phyloP scores from a whole-genome alignment of 1,140 invertebrate species.

The Ptiloglossa arizonensis region DNA sequence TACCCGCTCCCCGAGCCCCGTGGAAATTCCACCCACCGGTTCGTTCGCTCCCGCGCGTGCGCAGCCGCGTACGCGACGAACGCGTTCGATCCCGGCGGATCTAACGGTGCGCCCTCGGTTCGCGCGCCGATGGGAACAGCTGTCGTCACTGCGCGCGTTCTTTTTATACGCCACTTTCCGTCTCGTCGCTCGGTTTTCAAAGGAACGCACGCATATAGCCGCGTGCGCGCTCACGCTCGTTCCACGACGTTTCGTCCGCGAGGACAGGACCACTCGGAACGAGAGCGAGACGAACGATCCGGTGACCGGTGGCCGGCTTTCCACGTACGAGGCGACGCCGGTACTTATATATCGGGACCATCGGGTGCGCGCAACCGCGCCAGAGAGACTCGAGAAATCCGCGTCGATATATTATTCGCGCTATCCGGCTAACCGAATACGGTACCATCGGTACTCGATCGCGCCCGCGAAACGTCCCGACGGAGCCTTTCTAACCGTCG shows the following conservation, averaged over 20 bases:
- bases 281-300: not conserved
- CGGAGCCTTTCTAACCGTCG: conserved; percentile 48
- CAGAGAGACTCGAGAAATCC: conserved; percentile 14
- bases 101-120: not conserved
- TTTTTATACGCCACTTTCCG: conserved; percentile 57
- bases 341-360: not conserved
- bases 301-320: not conserved
- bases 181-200: conserved; percentile 30
- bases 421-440: not conserved
- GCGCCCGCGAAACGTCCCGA: not conserved
- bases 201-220: not conserved
- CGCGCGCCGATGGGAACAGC: conserved; percentile 56
- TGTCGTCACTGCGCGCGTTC: conserved; percentile 42
- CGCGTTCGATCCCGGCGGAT: too few relatives aligned
- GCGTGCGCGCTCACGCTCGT: too few relatives aligned
- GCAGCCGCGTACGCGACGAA: too few relatives aligned
- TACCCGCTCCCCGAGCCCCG: conserved; percentile 33
- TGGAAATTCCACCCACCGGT: conserved; percentile 65
- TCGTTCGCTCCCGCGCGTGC: not conserved
- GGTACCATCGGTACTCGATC: not conserved
- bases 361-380: not conserved
- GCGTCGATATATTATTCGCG: conserved; percentile 7
- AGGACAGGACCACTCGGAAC: not conserved
- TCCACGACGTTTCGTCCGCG: not conserved
- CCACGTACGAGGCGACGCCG: not conserved